phyloP scores from a whole-genome alignment of 2,888 invertebrate species.

The Ctenicera cuprea region DNA sequence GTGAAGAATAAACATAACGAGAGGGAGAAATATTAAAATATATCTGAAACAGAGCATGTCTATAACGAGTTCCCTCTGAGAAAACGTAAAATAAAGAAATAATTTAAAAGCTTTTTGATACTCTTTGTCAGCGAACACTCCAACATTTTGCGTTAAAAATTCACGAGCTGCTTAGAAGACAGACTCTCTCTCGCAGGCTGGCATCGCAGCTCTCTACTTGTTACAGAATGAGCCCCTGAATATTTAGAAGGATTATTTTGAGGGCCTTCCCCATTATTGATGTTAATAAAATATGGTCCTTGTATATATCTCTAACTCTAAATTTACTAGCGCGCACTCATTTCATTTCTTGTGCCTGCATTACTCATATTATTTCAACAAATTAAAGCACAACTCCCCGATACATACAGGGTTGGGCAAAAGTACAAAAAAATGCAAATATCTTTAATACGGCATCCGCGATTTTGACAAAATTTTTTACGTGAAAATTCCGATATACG shows the following conservation, averaged over 20 bases:
- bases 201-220: constrained; percentile 27
- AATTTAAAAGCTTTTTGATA: constrained; percentile 37
- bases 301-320: not conserved
- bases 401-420: no score
- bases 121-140: constrained; percentile 37
- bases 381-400: no score
- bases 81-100: constrained; percentile 29
- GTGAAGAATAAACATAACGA: constrained; percentile 29
- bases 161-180: constrained; percentile 33
- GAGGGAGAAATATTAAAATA: constrained; percentile 29
- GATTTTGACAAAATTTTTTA: no score
- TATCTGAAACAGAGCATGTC: constrained; percentile 33
- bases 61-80: constrained; percentile 31
- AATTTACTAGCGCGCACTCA: not conserved
- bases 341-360: constrained; percentile 10
- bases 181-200: constrained; percentile 9
- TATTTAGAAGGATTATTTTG: constrained; percentile 39
- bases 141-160: constrained; percentile 37
- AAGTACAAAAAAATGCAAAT: no score
- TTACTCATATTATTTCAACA: not conserved
- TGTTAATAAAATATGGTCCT: constrained; percentile 34
- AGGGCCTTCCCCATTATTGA: constrained; percentile 21
- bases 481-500: no score
- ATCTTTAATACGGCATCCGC: no score
- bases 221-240: constrained; percentile 34